Conservation (phyloP, 2,888 invertebrate species). For the Sinotaia quadrata region DNA sequence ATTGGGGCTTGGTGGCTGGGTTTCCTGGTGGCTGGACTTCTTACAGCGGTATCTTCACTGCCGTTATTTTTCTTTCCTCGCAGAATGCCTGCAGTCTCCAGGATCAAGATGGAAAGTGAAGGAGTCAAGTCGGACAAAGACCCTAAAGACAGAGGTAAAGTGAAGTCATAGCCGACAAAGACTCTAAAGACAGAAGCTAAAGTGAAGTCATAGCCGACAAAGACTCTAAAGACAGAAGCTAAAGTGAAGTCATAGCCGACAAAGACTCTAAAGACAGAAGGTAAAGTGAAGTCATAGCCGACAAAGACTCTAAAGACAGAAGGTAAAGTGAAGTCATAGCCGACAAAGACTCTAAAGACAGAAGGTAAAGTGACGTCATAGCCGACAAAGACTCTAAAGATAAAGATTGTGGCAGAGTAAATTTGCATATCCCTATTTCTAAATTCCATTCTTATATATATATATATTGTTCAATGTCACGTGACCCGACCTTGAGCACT, state of each 20-base stretch:
- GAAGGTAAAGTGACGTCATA: background rate
- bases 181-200: too few relatives aligned
- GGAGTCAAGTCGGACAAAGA: too few relatives aligned
- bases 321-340: background rate
- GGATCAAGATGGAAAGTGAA: background rate
- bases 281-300: background rate
- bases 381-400: background rate
- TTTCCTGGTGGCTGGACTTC: background rate
- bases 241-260: too few relatives aligned
- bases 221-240: too few relatives aligned
- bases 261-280: too few relatives aligned
- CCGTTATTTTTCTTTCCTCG: background rate
- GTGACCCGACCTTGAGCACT: too few relatives aligned
- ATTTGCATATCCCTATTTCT: too few relatives aligned
- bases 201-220: too few relatives aligned
- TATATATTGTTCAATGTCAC: too few relatives aligned
- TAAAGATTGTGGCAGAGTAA: background rate
- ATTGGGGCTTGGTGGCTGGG: constrained; percentile 4
- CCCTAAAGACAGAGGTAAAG: too few relatives aligned
- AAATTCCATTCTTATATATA: too few relatives aligned
- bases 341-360: background rate
- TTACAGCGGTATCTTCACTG: background rate
- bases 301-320: background rate
- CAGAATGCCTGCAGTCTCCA: background rate
- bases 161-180: too few relatives aligned